Percentiles rank a stretch among this genome's conserved stretches.
Evolutionary conservation across 2,113 vertebrate species (phyloP).

Genomic region (Sphyrna mokarran): DNA sequence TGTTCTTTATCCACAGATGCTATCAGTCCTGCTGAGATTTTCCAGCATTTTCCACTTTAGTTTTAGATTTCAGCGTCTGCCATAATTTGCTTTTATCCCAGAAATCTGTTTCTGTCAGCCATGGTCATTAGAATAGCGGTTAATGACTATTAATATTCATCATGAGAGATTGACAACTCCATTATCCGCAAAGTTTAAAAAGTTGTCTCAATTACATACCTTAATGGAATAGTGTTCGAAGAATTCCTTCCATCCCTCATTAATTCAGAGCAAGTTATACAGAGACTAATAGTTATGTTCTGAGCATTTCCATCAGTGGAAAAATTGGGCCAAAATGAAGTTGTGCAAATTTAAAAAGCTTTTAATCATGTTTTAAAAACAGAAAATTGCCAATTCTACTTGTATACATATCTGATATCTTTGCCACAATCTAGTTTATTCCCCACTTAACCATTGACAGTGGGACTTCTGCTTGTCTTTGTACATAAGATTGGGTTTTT

Average conservation of each 20-base stretch:
- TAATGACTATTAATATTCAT: not conserved
- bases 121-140: not conserved
- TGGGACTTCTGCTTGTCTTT: not conserved
- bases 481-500: not conserved
- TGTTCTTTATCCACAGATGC: too few species aligned
- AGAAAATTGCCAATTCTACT: not conserved
- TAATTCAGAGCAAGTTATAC: not conserved
- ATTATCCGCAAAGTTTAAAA: slow-evolving; percentile 11
- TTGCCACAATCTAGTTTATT: not conserved
- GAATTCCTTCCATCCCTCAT: not conserved
- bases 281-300: not conserved
- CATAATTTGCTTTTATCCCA: too few species aligned
- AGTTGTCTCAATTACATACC: not conserved
- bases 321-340: not conserved
- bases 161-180: not conserved
- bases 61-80: too few species aligned
- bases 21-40: too few species aligned
- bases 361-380: not conserved
- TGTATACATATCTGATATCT: not conserved
- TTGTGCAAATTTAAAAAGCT: not conserved
- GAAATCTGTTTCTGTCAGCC: not conserved
- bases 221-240: not conserved
- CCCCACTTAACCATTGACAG: not conserved
- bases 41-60: too few species aligned
- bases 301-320: not conserved